Conservation (phyloP, 2,113 vertebrate genomes). For the Burhinus oedicnemus region DNA sequence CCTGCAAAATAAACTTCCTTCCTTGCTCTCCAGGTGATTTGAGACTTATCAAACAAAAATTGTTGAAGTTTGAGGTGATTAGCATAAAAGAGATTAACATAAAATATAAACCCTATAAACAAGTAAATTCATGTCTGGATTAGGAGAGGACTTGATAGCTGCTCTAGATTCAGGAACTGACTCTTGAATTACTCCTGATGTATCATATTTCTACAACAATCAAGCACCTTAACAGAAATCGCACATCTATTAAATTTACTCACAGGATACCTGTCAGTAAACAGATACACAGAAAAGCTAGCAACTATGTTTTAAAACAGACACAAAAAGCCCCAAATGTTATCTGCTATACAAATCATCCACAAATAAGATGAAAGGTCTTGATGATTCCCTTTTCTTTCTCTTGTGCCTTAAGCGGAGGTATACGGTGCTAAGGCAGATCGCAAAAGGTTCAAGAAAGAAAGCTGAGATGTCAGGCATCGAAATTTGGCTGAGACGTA, state of each 20-base stretch:
- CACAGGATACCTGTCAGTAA: not conserved
- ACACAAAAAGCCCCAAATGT: not conserved
- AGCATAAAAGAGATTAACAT: not conserved
- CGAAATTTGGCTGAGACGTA: not conserved
- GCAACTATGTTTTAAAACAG: not conserved
- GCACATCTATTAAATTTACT: not conserved
- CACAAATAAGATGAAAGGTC: not conserved
- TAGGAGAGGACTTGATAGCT: not conserved
- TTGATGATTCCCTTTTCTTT: not conserved
- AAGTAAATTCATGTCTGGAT: not conserved
- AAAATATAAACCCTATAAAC: not conserved
- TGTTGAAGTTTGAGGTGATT: not conserved
- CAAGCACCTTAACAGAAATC: not conserved
- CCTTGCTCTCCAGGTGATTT: not conserved
- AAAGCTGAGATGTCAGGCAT: not conserved
- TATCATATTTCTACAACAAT: not conserved
- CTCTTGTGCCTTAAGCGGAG: not conserved
- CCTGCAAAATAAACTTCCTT: not conserved
- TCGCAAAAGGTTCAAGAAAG: not conserved
- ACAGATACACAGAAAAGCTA: not conserved
- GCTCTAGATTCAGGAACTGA: not conserved
- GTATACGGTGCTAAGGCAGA: not conserved
- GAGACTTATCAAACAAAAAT: not conserved
- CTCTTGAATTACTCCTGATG: not conserved
- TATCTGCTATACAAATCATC: conserved; percentile 12